phyloP scores from a whole-genome alignment of 1,140 invertebrate species.

The Camponotus vicinus region DNA sequence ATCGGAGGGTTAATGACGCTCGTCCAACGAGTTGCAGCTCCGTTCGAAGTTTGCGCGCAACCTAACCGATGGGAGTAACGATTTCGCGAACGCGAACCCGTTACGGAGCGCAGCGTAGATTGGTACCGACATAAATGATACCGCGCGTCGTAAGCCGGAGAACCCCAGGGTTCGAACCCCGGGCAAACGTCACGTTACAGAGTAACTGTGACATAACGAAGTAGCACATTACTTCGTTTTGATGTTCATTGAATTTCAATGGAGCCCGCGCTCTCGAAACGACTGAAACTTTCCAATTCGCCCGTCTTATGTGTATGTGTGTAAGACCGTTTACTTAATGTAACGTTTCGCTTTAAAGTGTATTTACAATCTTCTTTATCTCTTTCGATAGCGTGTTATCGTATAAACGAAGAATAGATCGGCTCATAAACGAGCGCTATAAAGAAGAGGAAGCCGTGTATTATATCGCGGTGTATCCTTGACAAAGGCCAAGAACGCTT shows the following conservation, averaged over 20 bases:
- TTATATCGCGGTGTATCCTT: background rate
- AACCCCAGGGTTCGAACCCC: background rate
- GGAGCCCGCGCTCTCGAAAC: background rate
- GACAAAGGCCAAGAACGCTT: constrained; percentile 43
- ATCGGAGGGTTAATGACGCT: constrained; percentile 26
- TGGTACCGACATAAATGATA: constrained; percentile 22
- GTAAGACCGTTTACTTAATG: constrained; percentile 35
- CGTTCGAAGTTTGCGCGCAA: constrained; percentile 32
- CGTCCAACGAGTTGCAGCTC: background rate
- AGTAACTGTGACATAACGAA: constrained; percentile 40
- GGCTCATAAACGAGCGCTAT: constrained; percentile 13
- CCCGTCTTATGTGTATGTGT: too few relatives aligned
- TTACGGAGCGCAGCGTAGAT: background rate
- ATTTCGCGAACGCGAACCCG: constrained; percentile 34
- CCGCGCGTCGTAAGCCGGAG: background rate
- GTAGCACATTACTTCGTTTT: constrained; percentile 41
- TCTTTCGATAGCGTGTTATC: background rate
- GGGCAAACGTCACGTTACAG: background rate
- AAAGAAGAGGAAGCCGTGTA: constrained; percentile 2
- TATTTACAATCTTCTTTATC: constrained; percentile 33
- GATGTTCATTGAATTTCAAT: constrained; percentile 58
- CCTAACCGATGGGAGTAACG: constrained; percentile 41
- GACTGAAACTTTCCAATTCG: constrained; percentile 8
- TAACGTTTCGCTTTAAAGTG: constrained; percentile 2
- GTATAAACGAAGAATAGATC: constrained; percentile 19